These are phyloP conservation scores for Phthorimaea operculella DNA, from an alignment of 1,140 invertebrate species.

Conservation along the genomic window DNA sequence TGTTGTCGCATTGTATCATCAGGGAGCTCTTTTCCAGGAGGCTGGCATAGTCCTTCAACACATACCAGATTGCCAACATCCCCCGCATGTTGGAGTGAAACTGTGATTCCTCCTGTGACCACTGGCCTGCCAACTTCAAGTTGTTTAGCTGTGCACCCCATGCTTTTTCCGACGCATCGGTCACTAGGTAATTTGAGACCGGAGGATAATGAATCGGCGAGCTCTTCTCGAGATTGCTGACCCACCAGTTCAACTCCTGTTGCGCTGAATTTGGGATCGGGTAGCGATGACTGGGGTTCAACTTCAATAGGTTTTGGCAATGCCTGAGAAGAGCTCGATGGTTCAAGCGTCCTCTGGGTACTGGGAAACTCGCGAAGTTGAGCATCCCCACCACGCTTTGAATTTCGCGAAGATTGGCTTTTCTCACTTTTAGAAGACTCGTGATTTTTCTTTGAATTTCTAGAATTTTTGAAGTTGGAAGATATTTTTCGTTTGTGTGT, in stretches of 20 bases:
- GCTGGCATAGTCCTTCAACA: constrained; percentile 6
- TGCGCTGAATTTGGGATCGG: background rate
- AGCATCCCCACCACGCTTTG: background rate
- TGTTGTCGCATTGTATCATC: constrained; percentile 32
- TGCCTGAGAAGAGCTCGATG: constrained; percentile 2
- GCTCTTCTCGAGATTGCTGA: background rate
- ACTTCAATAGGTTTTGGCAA: background rate
- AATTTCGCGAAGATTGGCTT: background rate
- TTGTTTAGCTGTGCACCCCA: constrained; percentile 28
- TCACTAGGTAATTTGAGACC: constrained; percentile 16
- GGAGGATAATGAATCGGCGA: constrained; percentile 2
- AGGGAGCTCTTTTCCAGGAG: background rate
- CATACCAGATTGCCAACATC: constrained; percentile 16
- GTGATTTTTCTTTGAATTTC: background rate
- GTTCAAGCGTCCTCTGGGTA: background rate
- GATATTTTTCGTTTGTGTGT: background rate
- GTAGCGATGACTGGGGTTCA: background rate
- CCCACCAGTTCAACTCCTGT: background rate
- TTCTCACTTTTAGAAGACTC: background rate
- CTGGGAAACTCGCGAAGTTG: constrained; percentile 2
- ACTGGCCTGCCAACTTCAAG: constrained; percentile 9
- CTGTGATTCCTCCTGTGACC: constrained; percentile 20
- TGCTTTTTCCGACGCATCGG: constrained; percentile 26
- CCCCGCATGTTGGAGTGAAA: constrained; percentile 9
- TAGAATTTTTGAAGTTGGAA: constrained; percentile 6